Conservation (phyloP, 1,140 invertebrate species). For the Drosophila repletoides region DNA sequence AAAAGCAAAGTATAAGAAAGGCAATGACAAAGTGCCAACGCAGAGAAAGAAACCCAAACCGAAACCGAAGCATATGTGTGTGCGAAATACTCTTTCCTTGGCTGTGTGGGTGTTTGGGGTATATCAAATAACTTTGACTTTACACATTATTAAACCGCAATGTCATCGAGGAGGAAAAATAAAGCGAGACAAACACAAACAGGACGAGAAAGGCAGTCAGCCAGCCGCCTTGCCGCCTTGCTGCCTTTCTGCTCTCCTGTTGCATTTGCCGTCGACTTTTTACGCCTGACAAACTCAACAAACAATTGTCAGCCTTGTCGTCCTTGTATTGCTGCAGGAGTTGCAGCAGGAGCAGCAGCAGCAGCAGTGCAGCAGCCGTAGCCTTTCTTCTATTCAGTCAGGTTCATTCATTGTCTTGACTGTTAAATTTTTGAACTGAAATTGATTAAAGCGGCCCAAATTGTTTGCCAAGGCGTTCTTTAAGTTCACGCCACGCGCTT, state of each 20-base stretch:
- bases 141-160: slow-evolving; percentile 80
- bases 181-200: slow-evolving; percentile 72
- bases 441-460: slow-evolving; percentile 72
- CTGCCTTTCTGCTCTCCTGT: slow-evolving; percentile 39
- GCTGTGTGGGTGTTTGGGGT: slow-evolving; percentile 37
- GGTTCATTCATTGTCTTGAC: slow-evolving; percentile 47
- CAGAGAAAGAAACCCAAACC: slow-evolving; percentile 17
- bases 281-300: slow-evolving; percentile 67
- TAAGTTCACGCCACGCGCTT: slow-evolving; percentile 34
- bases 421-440: slow-evolving; percentile 72
- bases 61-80: slow-evolving; percentile 13
- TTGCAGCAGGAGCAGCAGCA: not conserved
- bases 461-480: slow-evolving; percentile 65
- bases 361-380: too few species aligned
- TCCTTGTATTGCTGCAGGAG: slow-evolving; percentile 15
- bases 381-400: not conserved
- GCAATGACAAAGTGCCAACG: slow-evolving; percentile 33
- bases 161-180: slow-evolving; percentile 62
- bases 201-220: slow-evolving; percentile 30
- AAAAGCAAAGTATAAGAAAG: slow-evolving; percentile 50
- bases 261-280: slow-evolving; percentile 47
- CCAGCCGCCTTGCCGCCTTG: too few species aligned
- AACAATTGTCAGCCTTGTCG: slow-evolving; percentile 69
- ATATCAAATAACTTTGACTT: slow-evolving; percentile 81
- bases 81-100: slow-evolving; percentile 2